Conservation (phyloP, 2,113 vertebrate genomes). For the Pagrus major region DNA sequence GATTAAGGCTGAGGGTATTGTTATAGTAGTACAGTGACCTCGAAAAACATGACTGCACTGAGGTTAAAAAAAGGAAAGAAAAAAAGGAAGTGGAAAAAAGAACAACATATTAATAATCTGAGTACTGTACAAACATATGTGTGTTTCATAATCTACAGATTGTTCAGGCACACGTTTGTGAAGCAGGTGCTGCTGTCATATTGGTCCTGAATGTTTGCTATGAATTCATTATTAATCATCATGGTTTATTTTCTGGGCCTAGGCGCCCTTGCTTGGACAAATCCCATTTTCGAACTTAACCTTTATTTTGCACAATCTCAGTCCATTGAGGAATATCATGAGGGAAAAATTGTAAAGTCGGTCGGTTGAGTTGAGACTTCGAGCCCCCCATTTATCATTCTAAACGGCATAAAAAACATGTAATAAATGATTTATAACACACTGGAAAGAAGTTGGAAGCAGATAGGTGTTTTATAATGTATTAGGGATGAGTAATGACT, state of each 20-base stretch:
- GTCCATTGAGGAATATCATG: too few species aligned
- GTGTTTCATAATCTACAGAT: background rate
- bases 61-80: background rate
- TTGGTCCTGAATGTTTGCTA: background rate
- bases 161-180: background rate
- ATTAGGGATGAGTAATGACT: too few species aligned
- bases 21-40: background rate
- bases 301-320: too few species aligned
- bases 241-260: background rate
- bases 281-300: too few species aligned
- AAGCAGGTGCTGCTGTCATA: background rate
- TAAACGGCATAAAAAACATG: too few species aligned
- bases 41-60: background rate
- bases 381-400: too few species aligned
- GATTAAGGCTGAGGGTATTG: background rate
- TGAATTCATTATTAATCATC: background rate
- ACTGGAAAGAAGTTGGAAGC: too few species aligned
- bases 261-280: too few species aligned
- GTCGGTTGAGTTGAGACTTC: too few species aligned
- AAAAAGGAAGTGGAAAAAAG: constrained; percentile 5
- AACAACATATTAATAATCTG: background rate
- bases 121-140: background rate
- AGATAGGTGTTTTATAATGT: too few species aligned
- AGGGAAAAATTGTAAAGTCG: too few species aligned
- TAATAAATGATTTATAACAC: too few species aligned